Evolutionary conservation across 2,113 vertebrate genomes (phyloP).

Genomic region (Periophthalmus modestus): DNA sequence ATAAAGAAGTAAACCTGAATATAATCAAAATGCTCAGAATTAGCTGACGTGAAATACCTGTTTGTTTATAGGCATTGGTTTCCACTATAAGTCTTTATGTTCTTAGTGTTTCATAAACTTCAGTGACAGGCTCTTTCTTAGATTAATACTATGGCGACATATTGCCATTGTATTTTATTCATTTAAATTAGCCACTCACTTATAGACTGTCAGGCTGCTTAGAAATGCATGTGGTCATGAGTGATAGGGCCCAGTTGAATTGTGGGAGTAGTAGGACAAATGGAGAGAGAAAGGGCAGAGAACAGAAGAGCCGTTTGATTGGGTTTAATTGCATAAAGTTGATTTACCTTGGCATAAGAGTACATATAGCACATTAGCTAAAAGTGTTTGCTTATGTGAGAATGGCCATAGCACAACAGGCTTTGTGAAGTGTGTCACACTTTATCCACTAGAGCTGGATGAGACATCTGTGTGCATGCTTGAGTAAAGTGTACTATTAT

Average conservation of each 20-base stretch:
- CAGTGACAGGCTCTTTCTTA: background rate
- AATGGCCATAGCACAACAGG: background rate
- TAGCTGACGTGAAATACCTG: background rate
- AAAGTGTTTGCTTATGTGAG: background rate
- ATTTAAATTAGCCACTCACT: background rate
- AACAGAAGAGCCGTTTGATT: background rate
- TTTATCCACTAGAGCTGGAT: background rate
- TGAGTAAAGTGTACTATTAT: background rate
- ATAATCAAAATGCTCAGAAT: background rate
- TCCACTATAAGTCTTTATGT: background rate
- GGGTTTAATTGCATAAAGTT: background rate
- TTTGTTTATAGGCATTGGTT: background rate
- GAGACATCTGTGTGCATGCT: background rate
- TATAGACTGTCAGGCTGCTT: background rate
- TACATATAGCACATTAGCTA: conserved; percentile 10
- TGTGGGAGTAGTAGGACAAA: background rate
- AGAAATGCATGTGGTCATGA: background rate
- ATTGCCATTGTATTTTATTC: background rate
- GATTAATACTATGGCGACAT: background rate
- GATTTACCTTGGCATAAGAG: conserved; percentile 4
- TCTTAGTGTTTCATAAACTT: background rate
- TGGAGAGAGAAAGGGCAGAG: background rate
- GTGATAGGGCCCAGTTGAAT: background rate
- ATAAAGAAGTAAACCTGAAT: background rate
- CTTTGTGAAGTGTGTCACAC: background rate